Evolutionary conservation across 1,140 invertebrate genomes (phyloP).

Genomic region (Ceratosolen solmsi): DNA sequence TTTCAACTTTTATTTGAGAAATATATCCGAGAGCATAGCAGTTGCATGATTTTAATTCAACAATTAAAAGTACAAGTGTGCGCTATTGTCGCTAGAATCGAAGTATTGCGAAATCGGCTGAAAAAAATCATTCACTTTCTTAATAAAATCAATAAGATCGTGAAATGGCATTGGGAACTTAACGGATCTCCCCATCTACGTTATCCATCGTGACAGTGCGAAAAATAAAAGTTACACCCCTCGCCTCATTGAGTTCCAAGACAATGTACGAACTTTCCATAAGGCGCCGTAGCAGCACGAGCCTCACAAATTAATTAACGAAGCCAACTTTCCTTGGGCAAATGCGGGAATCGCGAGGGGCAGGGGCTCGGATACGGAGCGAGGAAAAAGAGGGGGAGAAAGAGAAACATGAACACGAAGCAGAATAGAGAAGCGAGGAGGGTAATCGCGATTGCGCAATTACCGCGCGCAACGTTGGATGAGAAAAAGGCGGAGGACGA

Average conservation of each 20-base stretch:
- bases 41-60: no score
- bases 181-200: background rate
- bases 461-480: background rate
- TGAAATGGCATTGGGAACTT: background rate
- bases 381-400: background rate
- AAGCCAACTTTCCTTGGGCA: background rate
- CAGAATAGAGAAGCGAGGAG: background rate
- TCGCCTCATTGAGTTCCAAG: background rate
- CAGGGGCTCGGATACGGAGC: background rate
- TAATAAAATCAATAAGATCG: background rate
- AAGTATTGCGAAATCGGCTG: background rate
- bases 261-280: conserved; percentile 25
- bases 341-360: background rate
- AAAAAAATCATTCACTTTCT: background rate
- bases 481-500: background rate
- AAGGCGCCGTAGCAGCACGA: background rate
- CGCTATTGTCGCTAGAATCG: no score
- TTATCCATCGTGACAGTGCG: background rate
- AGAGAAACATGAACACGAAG: background rate
- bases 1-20: no score
- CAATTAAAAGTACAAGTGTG: no score
- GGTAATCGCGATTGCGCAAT: conserved; percentile 45
- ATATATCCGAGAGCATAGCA: no score
- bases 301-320: conserved; percentile 44
- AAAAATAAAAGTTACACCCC: background rate